phyloP scores from a whole-genome alignment of 37 sponge, comb jelly and placozoan genomes.

The Eunapius fragilis region DNA sequence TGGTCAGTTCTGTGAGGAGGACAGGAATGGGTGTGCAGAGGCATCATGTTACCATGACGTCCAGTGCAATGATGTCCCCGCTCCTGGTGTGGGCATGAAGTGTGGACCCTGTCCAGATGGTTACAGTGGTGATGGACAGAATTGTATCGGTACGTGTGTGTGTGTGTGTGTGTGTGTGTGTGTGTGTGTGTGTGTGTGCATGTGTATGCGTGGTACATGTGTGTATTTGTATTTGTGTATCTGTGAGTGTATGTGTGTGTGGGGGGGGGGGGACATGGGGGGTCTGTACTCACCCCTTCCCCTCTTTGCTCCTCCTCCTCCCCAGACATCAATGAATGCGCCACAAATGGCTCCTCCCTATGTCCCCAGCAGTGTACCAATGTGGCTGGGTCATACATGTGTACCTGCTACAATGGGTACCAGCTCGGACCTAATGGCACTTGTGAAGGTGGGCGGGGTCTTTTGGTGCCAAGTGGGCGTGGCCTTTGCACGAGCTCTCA shows the following conservation, averaged over 20 bases:
- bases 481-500: background rate
- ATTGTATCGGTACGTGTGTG: conserved; percentile 51
- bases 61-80: conserved; percentile 45
- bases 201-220: background rate
- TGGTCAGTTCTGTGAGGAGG: conserved; percentile 56
- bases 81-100: conserved; percentile 45
- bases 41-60: conserved; percentile 53
- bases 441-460: background rate
- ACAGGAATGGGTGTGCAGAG: conserved; percentile 65
- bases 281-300: background rate
- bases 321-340: conserved; percentile 59
- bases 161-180: background rate
- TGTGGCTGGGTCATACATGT: conserved; percentile 38
- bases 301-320: background rate
- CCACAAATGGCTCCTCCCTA: background rate
- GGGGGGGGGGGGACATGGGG: background rate
- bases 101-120: conserved; percentile 74
- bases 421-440: background rate
- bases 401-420: conserved; percentile 46
- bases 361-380: conserved; percentile 69
- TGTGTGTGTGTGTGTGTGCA: background rate
- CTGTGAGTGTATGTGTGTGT: background rate
- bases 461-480: background rate
- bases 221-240: background rate
- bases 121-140: conserved; percentile 40